A percentile compares a stretch with the other conserved stretches of the same genome.
phyloP scores from a whole-genome alignment of 2,797 vertebrate species.

The Cichlasoma orientale region DNA sequence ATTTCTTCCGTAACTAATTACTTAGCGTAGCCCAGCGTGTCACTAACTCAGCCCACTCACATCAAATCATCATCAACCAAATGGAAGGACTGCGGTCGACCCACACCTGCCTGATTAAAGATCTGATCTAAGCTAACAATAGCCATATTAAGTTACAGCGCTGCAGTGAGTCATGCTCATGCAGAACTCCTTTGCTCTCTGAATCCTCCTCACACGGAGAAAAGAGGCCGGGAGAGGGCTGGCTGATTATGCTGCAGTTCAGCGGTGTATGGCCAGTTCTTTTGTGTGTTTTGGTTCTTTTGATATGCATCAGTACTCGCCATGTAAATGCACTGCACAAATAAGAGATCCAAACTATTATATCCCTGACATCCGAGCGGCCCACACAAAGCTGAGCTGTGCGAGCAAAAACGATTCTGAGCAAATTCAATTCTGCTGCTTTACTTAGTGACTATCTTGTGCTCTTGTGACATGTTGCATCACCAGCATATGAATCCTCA shows the following conservation, averaged over 20 bases:
- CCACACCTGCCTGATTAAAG: neutral
- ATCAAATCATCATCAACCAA: rapidly evolving
- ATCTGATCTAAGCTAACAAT: rapidly evolving
- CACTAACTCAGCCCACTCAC: neutral
- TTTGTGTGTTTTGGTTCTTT: neutral
- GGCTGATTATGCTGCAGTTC: neutral
- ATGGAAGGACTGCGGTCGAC: neutral
- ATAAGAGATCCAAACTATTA: rapidly evolving
- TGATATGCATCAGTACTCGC: neutral
- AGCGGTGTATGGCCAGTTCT: rapidly evolving
- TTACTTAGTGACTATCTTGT: neutral
- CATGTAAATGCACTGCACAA: neutral
- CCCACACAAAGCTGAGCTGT: neutral
- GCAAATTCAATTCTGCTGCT: neutral
- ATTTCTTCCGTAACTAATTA: rapidly evolving
- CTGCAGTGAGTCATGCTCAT: neutral
- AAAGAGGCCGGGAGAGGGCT: neutral
- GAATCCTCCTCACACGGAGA: neutral
- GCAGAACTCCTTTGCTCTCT: neutral
- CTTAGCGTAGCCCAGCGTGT: neutral
- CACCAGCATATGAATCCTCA: slow-evolving; percentile 4
- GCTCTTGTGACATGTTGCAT: neutral
- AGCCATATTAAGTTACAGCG: neutral
- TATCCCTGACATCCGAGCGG: neutral
- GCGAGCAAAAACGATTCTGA: neutral